Percentiles rank a stretch among this genome's conserved stretches.
Evolutionary conservation across 2,797 vertebrate species (phyloP).

Genomic region (Cheirogaleus major): DNA sequence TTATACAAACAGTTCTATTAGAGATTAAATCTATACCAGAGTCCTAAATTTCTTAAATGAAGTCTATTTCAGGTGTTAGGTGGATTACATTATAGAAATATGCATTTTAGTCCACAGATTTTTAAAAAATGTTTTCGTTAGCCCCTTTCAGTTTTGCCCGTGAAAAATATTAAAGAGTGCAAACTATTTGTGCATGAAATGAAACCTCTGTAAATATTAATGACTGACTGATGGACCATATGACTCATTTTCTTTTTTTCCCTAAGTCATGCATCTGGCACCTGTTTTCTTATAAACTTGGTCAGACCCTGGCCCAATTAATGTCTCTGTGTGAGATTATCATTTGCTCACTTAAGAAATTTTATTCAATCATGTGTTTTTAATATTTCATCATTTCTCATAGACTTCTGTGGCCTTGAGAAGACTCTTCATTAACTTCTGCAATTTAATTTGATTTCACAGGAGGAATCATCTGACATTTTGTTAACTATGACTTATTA

Average conservation of each 20-base stretch:
- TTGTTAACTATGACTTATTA: slow-evolving; percentile 33
- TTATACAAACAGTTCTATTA: background rate
- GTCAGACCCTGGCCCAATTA: background rate
- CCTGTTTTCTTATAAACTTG: background rate
- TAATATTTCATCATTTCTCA: slow-evolving; percentile 31
- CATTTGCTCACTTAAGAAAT: slow-evolving; percentile 21
- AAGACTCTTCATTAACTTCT: slow-evolving; percentile 23
- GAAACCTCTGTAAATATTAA: background rate
- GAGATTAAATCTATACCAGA: slow-evolving; percentile 21
- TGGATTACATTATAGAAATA: background rate
- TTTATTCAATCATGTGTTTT: background rate
- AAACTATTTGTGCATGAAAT: background rate
- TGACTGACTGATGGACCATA: background rate
- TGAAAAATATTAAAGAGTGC: background rate
- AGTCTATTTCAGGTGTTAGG: background rate
- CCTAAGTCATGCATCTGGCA: background rate
- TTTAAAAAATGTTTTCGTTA: background rate
- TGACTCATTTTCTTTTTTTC: background rate
- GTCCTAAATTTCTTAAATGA: background rate
- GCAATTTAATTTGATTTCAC: slow-evolving; percentile 41
- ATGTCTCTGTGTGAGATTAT: background rate
- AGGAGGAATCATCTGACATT: background rate
- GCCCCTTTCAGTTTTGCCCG: background rate
- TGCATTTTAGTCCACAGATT: background rate
- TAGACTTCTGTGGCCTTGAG: background rate